These are phyloP conservation scores for Thera obeliscata DNA, from an alignment of 2,888 invertebrate genomes.

Conservation along the genomic window DNA sequence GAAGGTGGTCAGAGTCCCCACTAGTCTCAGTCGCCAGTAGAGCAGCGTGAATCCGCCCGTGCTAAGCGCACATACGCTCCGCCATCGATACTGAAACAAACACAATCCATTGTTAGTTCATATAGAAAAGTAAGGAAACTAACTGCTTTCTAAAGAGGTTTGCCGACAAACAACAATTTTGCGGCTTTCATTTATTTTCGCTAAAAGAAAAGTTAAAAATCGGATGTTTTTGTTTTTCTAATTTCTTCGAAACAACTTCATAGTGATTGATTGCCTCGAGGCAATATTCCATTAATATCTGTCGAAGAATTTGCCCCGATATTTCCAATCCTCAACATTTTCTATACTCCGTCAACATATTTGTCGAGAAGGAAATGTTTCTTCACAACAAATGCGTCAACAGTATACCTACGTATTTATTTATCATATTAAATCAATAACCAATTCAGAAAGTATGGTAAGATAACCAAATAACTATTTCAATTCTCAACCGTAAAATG, in stretches of 20 bases:
- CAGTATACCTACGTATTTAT: no score
- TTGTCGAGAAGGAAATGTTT: constrained; percentile 5
- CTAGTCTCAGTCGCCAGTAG: constrained; percentile 90
- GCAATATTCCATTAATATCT: constrained; percentile 79
- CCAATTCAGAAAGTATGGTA: constrained; percentile 1
- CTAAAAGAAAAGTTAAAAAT: constrained; percentile 52
- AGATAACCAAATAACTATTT: constrained; percentile 16
- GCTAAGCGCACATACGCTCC: constrained; percentile 88
- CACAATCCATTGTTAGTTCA: constrained; percentile 39
- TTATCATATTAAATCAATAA: not conserved
- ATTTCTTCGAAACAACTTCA: constrained; percentile 56
- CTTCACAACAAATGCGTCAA: not conserved
- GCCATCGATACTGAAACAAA: constrained; percentile 88
- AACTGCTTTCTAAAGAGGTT: constrained; percentile 25
- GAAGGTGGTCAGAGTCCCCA: constrained; percentile 91
- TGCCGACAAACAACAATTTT: constrained; percentile 34
- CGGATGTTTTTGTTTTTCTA: constrained; percentile 59
- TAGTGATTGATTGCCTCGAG: constrained; percentile 74
- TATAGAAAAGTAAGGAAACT: not conserved
- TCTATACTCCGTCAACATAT: constrained; percentile 32
- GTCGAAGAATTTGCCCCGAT: constrained; percentile 73
- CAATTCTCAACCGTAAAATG: constrained; percentile 32
- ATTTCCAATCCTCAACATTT: constrained; percentile 50
- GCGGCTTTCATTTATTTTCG: constrained; percentile 47
- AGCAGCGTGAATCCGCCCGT: constrained; percentile 88